Evolutionary conservation across 2,113 vertebrate species (phyloP).

Genomic region (Meles meles): DNA sequence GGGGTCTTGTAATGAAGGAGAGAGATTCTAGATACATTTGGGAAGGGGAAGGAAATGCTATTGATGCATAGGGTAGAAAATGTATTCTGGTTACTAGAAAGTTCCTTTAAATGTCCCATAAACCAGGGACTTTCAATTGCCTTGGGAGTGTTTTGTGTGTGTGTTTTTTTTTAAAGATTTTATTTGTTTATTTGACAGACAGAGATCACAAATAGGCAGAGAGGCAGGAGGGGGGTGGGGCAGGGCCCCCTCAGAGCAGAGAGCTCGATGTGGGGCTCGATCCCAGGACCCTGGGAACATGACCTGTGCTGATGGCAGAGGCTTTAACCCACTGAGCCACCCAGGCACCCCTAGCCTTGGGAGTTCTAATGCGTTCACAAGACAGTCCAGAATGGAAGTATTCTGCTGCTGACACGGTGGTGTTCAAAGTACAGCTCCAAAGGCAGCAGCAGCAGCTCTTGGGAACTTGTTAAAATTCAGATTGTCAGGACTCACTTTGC

Average conservation of each 20-base stretch:
- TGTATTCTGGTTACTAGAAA: not conserved
- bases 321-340: no score
- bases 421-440: not conserved
- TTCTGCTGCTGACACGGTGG: not conserved
- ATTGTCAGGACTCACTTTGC: not conserved
- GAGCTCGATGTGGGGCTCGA: no score
- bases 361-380: not conserved
- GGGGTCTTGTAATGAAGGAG: not conserved
- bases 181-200: no score
- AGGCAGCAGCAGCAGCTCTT: not conserved
- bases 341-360: not conserved
- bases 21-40: not conserved
- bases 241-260: no score
- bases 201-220: no score
- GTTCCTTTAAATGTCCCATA: not conserved
- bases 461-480: not conserved
- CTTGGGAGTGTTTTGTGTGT: not conserved
- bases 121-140: not conserved
- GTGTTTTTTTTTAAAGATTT: no score
- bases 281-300: no score
- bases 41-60: not conserved
- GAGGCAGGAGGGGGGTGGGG: no score
- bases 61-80: not conserved
- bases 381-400: not conserved
- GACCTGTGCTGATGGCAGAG: no score